Percentiles rank a stretch among this genome's conserved stretches.
phyloP scores from a whole-genome alignment of 2,888 invertebrate species.

The Ditylenchus weischeri region DNA sequence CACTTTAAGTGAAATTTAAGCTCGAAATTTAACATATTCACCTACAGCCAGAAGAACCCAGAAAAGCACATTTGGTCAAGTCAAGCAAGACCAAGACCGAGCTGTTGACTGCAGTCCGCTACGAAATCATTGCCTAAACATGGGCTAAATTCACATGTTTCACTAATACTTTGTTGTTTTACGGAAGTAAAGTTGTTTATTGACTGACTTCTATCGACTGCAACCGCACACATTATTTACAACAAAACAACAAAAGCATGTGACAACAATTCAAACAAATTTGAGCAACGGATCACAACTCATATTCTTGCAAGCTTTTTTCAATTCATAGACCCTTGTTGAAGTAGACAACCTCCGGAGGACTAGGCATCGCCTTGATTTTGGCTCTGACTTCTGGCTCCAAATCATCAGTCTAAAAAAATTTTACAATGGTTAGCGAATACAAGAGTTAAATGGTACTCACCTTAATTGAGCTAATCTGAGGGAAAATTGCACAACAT shows the following conservation, averaged over 20 bases:
- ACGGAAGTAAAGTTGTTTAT: conserved; percentile 4
- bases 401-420: conserved; percentile 63
- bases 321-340: conserved; percentile 79
- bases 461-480: conserved; percentile 61
- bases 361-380: conserved; percentile 66
- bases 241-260: background rate
- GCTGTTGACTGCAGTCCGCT: conserved; percentile 52
- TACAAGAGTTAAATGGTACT: no score
- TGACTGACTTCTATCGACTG: background rate
- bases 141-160: background rate
- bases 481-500: conserved; percentile 91
- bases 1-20: no score
- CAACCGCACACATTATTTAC: background rate
- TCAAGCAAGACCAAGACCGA: conserved; percentile 44
- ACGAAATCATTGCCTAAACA: conserved; percentile 55
- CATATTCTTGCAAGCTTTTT: background rate
- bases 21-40: background rate
- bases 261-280: background rate
- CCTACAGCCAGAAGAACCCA: conserved; percentile 46
- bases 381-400: conserved; percentile 73
- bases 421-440: background rate
- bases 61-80: conserved; percentile 50
- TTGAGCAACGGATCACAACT: background rate
- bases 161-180: background rate
- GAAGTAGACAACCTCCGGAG: conserved; percentile 73